These are phyloP conservation scores for Eilema caniola DNA, from an alignment of 2,888 invertebrate species.

Conservation along the genomic window DNA sequence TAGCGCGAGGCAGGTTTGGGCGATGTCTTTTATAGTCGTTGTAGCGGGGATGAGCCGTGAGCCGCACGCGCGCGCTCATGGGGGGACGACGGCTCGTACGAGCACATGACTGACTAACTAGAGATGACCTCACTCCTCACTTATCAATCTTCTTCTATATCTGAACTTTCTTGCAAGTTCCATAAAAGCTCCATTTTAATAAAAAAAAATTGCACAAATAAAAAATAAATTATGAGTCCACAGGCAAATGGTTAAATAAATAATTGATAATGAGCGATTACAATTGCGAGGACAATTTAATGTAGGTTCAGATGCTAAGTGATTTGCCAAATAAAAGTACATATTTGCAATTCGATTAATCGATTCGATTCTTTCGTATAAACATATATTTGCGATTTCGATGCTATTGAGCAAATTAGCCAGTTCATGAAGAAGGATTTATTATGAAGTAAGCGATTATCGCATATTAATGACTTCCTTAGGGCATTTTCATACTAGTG, in stretches of 20 bases:
- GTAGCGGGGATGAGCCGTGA: conserved; percentile 83
- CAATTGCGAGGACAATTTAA: not conserved
- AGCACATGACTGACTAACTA: conserved; percentile 55
- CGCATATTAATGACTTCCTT: conserved; percentile 6
- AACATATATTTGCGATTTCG: conserved; percentile 11
- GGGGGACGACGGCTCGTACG: conserved; percentile 64
- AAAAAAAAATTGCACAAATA: not conserved
- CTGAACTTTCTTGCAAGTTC: conserved; percentile 6
- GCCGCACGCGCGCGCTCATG: conserved; percentile 61
- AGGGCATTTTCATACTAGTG: too few species aligned
- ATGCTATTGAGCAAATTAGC: conserved; percentile 8
- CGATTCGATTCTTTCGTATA: conserved; percentile 2
- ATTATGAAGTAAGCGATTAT: conserved; percentile 13
- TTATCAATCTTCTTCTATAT: conserved; percentile 44
- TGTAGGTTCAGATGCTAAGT: conserved; percentile 9
- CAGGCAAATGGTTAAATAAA: conserved; percentile 1
- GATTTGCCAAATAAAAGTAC: conserved; percentile 11
- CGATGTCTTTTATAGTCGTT: conserved; percentile 80
- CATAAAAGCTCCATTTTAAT: not conserved
- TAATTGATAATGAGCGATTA: not conserved
- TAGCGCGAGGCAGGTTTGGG: conserved; percentile 84
- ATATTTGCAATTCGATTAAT: conserved; percentile 7
- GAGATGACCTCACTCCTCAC: conserved; percentile 55
- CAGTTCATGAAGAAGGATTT: not conserved
- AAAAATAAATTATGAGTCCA: not conserved